Evolutionary conservation across 2,888 invertebrate genomes (phyloP), one percentile per base, ranked within the genome.

Genomic region (Operophtera brumata): DNA sequence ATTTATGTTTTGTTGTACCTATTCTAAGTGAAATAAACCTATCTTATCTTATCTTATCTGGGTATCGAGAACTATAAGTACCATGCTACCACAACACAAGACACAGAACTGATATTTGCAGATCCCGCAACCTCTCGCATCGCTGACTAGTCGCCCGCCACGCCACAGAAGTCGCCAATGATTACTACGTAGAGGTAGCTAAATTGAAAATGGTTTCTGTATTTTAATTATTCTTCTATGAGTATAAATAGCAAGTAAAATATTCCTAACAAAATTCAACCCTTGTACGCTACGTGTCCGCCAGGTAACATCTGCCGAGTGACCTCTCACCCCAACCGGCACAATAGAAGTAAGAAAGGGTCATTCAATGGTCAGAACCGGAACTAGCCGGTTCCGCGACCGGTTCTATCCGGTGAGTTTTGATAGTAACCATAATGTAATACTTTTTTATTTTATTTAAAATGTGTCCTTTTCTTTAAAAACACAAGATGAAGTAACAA

Each of bases 271-370:
- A 20, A 40, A 45, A 54, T 47, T 52, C 37, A 53, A 47, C 53
- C 53, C 53, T 37, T 44, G 7, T 30, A n/a, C 14, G 45, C 48
- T 25, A 30, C 50, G 37, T 42, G 52, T 2, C 20, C 20, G 20
- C 20, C 53, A 47, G 45, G 54, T 54, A 70, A 78, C 84, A 85
- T 86, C 86, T 84, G 86, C 75, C 68, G 30, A 51, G 62, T 66
- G 73, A 77, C 77, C 80, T 78, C 75, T 75, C 67, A 58, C 77
- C 77, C 76, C 72, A 60, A 57, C 53, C 52, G 63, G 61, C 53
- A 83, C 78, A 82, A 82, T 72, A 65, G 71, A 60, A 65, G 66
- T 65, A 84, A 86, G 85, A 80, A 87, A 77, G 85, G 85, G 86
- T 85, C 80, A 80, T 69, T 79, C 72, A 69, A 67, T 76, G 82